Evolutionary conservation across 2,888 invertebrate species (phyloP).

Genomic region (Acronicta alni): DNA sequence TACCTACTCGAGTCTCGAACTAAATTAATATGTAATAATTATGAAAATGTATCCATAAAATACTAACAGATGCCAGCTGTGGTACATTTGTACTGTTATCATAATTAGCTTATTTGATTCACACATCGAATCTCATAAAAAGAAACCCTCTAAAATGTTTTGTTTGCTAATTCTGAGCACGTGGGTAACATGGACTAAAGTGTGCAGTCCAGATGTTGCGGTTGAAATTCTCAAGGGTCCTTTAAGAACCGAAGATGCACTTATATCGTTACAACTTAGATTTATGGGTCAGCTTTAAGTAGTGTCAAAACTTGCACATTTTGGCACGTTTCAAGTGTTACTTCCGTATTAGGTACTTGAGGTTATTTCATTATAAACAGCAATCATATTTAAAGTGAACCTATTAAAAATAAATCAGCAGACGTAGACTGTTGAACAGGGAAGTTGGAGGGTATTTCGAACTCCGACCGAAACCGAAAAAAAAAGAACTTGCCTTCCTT

Average conservation of each 20-base stretch:
- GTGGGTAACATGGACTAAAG: constrained; percentile 42
- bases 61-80: too few species aligned
- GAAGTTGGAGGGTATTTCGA: too few species aligned
- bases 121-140: constrained; percentile 1
- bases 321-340: constrained; percentile 73
- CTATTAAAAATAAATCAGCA: too few species aligned
- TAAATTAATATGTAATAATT: too few species aligned
- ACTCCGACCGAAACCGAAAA: too few species aligned
- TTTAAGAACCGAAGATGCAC: constrained; percentile 43
- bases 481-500: too few species aligned
- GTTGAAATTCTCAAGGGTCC: constrained; percentile 47
- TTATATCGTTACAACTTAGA: constrained; percentile 60
- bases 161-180: constrained; percentile 51
- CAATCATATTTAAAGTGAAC: not conserved
- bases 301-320: constrained; percentile 70
- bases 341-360: constrained; percentile 59
- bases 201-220: constrained; percentile 57
- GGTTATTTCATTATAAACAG: not conserved
- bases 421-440: too few species aligned
- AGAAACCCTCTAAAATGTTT: constrained; percentile 32
- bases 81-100: not conserved
- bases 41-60: too few species aligned
- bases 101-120: constrained; percentile 12
- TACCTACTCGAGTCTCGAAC: too few species aligned
- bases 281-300: constrained; percentile 64